phyloP scores from a whole-genome alignment of 2,888 invertebrate genomes.

The Electrophaes corylata region DNA sequence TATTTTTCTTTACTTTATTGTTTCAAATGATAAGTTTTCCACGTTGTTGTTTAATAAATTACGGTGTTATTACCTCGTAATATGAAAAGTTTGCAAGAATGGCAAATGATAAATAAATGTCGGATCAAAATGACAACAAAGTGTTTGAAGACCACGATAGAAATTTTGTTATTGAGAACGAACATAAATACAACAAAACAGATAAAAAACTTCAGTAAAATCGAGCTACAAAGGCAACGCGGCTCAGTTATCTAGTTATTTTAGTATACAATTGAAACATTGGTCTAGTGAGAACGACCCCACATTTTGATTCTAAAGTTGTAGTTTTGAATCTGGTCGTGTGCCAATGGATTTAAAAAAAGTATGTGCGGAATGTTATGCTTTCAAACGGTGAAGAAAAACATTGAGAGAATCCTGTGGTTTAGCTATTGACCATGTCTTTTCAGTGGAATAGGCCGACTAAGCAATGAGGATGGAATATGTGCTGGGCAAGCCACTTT shows the following conservation, averaged over 20 bases:
- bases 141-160: constrained; percentile 2
- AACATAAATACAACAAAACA: neutral
- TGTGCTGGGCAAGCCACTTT: no score
- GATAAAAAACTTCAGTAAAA: neutral
- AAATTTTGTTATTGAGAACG: constrained; percentile 3
- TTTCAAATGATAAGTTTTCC: constrained; percentile 40
- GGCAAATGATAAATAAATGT: constrained; percentile 13
- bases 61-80: constrained; percentile 27
- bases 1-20: constrained; percentile 51
- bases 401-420: no score
- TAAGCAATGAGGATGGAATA: no score
- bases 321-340: no score
- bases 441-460: no score
- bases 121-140: constrained; percentile 16
- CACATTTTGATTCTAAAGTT: no score
- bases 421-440: no score
- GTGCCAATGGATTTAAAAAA: no score
- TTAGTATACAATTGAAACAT: neutral
- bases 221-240: neutral
- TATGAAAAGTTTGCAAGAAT: constrained; percentile 28
- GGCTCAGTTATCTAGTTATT: no score
- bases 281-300: no score
- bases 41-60: constrained; percentile 36
- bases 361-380: no score
- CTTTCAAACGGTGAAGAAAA: no score